Evolutionary conservation across 2,888 invertebrate genomes (phyloP).

Genomic region (Orthosia incerta): DNA sequence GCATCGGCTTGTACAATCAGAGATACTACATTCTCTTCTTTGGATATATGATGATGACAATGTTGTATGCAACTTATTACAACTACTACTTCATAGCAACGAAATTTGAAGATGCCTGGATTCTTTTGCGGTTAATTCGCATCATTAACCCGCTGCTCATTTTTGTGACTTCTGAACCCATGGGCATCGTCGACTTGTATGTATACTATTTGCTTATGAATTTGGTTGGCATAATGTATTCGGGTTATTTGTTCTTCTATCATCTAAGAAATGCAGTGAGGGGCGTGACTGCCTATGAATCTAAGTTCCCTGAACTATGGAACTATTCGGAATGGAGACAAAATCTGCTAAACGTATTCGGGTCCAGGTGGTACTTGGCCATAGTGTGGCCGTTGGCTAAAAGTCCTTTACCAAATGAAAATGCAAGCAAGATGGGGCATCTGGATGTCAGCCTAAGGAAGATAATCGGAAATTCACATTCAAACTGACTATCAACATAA

Average conservation of each 20-base stretch:
- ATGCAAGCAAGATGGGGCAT: not conserved
- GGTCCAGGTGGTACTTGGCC: slow-evolving; percentile 86
- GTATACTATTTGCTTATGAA: slow-evolving; percentile 75
- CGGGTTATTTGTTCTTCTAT: slow-evolving; percentile 68
- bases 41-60: slow-evolving; percentile 92
- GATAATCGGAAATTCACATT: too few relatives aligned
- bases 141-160: slow-evolving; percentile 75
- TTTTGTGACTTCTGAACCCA: slow-evolving; percentile 66
- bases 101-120: slow-evolving; percentile 70
- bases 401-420: slow-evolving; percentile 71
- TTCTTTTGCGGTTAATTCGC: slow-evolving; percentile 60
- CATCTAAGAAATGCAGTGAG: slow-evolving; percentile 88
- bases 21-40: slow-evolving; percentile 95
- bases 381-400: slow-evolving; percentile 76
- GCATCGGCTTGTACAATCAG: slow-evolving; percentile 95
- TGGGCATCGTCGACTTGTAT: slow-evolving; percentile 73
- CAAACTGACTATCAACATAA: too few relatives aligned
- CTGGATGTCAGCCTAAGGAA: too few relatives aligned
- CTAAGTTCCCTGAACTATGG: slow-evolving; percentile 85
- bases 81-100: slow-evolving; percentile 92
- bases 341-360: slow-evolving; percentile 94
- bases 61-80: slow-evolving; percentile 92
- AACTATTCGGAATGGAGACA: slow-evolving; percentile 92
- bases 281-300: slow-evolving; percentile 87
- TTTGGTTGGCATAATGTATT: slow-evolving; percentile 72